Evolutionary conservation across 2,888 invertebrate genomes (phyloP).

Genomic region (Drosophila sordidula): DNA sequence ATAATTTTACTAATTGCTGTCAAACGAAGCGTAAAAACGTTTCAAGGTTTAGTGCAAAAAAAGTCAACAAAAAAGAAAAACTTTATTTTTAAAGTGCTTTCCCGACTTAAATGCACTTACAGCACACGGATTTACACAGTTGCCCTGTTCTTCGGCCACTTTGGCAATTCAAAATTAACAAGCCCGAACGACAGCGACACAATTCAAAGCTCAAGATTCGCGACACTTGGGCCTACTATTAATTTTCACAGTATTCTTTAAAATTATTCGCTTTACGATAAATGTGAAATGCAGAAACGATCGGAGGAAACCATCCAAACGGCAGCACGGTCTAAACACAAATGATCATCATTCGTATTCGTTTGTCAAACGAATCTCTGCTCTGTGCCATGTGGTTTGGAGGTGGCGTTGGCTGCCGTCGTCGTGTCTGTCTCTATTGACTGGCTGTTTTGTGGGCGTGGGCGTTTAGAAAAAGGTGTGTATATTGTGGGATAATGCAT

Average conservation of each 20-base stretch:
- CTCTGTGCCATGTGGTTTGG: constrained; percentile 31
- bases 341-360: constrained; percentile 47
- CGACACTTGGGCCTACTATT: not conserved
- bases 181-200: not conserved
- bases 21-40: constrained; percentile 66
- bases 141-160: constrained; percentile 76
- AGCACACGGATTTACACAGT: constrained; percentile 63
- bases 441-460: constrained; percentile 14
- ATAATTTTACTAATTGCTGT: constrained; percentile 51
- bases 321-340: constrained; percentile 43
- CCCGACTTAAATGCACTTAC: constrained; percentile 71
- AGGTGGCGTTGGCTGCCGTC: constrained; percentile 12
- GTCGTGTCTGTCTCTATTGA: constrained; percentile 12
- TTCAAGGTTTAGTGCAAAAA: constrained; percentile 38
- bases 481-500: constrained; percentile 35
- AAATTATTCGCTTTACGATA: not conserved
- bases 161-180: constrained; percentile 46
- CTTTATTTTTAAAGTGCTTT: constrained; percentile 18
- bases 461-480: constrained; percentile 36
- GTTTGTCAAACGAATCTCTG: constrained; percentile 63
- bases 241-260: not conserved
- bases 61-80: not conserved
- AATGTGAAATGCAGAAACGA: constrained; percentile 15
- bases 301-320: constrained; percentile 36
- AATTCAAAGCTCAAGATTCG: not conserved